phyloP scores from a whole-genome alignment of 2,888 invertebrate species.

The Exocentrus adspersus region DNA sequence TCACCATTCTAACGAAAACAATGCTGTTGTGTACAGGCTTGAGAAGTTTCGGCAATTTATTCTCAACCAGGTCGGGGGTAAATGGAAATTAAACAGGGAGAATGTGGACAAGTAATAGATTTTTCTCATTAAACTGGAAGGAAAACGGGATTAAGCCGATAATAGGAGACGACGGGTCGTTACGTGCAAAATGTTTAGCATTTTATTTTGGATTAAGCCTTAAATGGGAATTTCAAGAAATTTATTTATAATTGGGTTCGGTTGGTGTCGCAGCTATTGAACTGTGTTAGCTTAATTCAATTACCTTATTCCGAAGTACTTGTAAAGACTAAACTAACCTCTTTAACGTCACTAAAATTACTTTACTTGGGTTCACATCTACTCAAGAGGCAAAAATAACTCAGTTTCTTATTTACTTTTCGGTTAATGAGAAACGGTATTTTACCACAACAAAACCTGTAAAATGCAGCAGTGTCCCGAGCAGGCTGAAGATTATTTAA shows the following conservation, averaged over 20 bases:
- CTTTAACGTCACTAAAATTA: too few relatives aligned
- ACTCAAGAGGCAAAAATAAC: too few relatives aligned
- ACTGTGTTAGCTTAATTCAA: too few relatives aligned
- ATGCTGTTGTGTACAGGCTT: slow-evolving; percentile 4
- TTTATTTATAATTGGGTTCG: not conserved
- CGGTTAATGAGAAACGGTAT: too few relatives aligned
- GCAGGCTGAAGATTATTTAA: not conserved
- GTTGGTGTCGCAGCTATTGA: too few relatives aligned
- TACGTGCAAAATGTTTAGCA: not conserved
- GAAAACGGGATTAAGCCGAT: not conserved
- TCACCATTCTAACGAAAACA: slow-evolving; percentile 12
- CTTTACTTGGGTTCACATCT: too few relatives aligned
- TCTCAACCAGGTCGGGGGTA: not conserved
- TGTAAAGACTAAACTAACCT: too few relatives aligned
- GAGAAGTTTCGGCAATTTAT: slow-evolving; percentile 15
- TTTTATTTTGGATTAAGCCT: not conserved
- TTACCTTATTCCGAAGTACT: too few relatives aligned
- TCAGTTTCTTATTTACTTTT: too few relatives aligned
- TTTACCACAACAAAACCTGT: too few relatives aligned
- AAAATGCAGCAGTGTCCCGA: not conserved
- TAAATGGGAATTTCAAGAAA: not conserved
- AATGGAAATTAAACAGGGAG: not conserved
- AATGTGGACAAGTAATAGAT: slow-evolving; percentile 3
- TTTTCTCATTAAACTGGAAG: not conserved
- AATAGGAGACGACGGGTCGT: not conserved